Evolutionary conservation across 2,113 vertebrate species (phyloP).

Genomic region (Chaetodon trifascialis): DNA sequence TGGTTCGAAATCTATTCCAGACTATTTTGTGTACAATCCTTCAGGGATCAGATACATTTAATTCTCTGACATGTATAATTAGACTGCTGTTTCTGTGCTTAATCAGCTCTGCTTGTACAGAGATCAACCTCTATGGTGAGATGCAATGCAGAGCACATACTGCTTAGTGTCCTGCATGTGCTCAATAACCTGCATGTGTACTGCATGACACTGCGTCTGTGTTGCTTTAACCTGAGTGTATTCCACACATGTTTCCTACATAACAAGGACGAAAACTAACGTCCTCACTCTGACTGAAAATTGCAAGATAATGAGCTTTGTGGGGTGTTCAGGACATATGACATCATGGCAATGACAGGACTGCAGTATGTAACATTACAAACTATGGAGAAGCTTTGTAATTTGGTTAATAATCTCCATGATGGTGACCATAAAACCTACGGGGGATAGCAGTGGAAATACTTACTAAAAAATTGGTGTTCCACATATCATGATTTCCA

Average conservation of each 20-base stretch:
- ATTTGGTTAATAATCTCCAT: constrained; percentile 19
- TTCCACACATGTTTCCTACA: constrained; percentile 37
- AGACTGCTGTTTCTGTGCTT: constrained; percentile 55
- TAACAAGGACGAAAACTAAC: constrained; percentile 7
- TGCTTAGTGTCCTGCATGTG: constrained; percentile 14
- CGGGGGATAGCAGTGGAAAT: background rate
- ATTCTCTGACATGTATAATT: constrained; percentile 58
- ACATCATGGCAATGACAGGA: constrained; percentile 39
- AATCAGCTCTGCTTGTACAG: constrained; percentile 45
- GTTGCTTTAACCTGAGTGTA: constrained; percentile 33
- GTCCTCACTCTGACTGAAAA: background rate
- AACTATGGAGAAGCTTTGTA: constrained; percentile 12
- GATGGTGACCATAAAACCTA: background rate
- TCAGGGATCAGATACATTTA: constrained; percentile 48
- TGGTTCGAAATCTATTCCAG: constrained; percentile 54
- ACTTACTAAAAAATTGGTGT: background rate
- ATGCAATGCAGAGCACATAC: constrained; percentile 44
- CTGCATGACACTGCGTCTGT: constrained; percentile 30
- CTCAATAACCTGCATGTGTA: constrained; percentile 26
- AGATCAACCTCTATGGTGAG: constrained; percentile 28
- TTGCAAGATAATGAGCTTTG: constrained; percentile 13
- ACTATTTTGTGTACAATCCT: constrained; percentile 50
- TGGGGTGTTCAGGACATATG: constrained; percentile 21
- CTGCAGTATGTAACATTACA: constrained; percentile 22
- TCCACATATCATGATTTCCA: constrained; percentile 26